Evolutionary conservation across 2,888 invertebrate genomes (phyloP).

Genomic region (Epiperipatus broadwayi): DNA sequence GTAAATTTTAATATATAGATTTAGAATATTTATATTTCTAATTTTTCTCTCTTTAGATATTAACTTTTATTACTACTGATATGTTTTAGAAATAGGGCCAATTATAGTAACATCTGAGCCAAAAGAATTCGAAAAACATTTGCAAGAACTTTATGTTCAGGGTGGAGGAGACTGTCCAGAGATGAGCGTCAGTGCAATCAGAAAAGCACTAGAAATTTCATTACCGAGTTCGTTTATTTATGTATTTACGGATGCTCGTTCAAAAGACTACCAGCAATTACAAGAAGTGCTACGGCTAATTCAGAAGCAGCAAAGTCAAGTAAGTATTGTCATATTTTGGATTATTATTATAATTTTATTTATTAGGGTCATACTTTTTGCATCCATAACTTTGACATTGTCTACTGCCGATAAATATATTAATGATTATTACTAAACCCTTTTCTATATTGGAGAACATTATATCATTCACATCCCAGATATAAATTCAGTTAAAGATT

Average conservation of each 20-base stretch:
- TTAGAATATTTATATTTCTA: neutral
- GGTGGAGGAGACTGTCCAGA: conserved; percentile 59
- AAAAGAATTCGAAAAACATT: conserved; percentile 37
- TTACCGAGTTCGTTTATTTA: conserved; percentile 48
- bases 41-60: neutral
- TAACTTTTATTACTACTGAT: no score
- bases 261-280: conserved; percentile 43
- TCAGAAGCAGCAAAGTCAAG: conserved; percentile 51
- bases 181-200: conserved; percentile 45
- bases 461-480: no score
- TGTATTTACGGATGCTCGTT: conserved; percentile 54
- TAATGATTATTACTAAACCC: neutral
- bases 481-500: no score
- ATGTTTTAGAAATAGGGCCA: conserved; percentile 40
- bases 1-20: no score
- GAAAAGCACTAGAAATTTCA: conserved; percentile 42
- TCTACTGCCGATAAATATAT: no score
- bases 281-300: conserved; percentile 43
- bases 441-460: neutral
- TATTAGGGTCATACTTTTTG: neutral
- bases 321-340: conserved; percentile 22
- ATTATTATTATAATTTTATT: neutral
- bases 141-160: conserved; percentile 39
- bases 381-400: no score
- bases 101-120: conserved; percentile 42